Conservation (phyloP, 2,888 invertebrate species). For the Melieria picta region DNA sequence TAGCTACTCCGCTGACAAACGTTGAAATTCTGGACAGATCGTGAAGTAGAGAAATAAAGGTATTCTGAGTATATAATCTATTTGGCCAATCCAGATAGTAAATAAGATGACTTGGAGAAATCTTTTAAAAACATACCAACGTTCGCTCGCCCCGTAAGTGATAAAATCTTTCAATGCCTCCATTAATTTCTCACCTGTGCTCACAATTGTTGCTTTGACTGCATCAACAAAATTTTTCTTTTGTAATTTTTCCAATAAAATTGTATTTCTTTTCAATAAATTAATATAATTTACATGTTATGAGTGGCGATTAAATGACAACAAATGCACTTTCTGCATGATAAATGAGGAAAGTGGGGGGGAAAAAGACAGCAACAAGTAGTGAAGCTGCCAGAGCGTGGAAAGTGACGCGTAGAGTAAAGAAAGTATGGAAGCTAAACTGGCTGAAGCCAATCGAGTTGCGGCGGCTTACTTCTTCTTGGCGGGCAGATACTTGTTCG, state of each 20-base stretch:
- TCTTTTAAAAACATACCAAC: too few relatives aligned
- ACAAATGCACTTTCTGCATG: not conserved
- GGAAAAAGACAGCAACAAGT: not conserved
- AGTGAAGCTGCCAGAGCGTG: not conserved
- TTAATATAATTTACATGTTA: constrained; percentile 26
- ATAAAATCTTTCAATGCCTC: not conserved
- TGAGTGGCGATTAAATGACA: constrained; percentile 3
- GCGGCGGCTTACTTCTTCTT: constrained; percentile 43
- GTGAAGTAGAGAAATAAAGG: too few relatives aligned
- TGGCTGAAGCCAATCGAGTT: not conserved
- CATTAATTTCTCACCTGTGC: not conserved
- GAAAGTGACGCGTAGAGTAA: not conserved
- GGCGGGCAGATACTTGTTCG: constrained; percentile 51
- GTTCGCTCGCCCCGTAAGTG: too few relatives aligned
- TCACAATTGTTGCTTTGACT: too few relatives aligned
- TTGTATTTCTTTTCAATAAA: constrained; percentile 26
- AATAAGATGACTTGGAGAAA: too few relatives aligned
- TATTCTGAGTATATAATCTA: too few relatives aligned
- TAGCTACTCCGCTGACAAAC: too few relatives aligned
- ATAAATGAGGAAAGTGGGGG: not conserved
- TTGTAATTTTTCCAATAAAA: too few relatives aligned
- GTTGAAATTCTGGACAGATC: too few relatives aligned
- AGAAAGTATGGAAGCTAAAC: not conserved
- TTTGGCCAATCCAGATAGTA: too few relatives aligned
- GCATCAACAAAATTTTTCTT: too few relatives aligned